Base-by-base conservation (phyloP, 2,113 vertebrate genomes). In the Silurus glanis region DNA sequence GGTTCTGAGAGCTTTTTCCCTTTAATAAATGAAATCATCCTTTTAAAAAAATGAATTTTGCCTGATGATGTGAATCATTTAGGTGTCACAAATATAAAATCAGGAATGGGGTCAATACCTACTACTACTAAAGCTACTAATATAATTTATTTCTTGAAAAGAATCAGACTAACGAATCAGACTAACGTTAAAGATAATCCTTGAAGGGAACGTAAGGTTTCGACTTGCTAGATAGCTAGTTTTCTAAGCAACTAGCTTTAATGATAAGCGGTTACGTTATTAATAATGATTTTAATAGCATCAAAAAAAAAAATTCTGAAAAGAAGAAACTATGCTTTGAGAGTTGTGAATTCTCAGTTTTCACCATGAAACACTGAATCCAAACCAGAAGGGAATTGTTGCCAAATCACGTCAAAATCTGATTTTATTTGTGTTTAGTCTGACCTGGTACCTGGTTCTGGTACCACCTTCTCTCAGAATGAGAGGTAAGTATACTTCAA, bases 351-450 rank as follows among this genome's bases (percentile, higher is more conserved):
- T 69, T 37, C 66, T 69, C 66, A 69, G 7, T 37, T 37, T 37
- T 17, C 69, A 47, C 16, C 17, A 7, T 74, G 16, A 74, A 49
- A 21, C 19, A n/a, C 47, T n/a, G 12, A 74, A 75, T n/a, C 23
- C 5, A 23, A 5, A 51, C 17, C 45, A 51, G 71, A 23, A 5
- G 19, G 71, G 71, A 51, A 19, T 9, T 74, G 0, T 74, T 76
- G 2, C 19, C 59, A 19, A 62, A 19, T 62, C 59, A 62, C 16
- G 19, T 62, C 16, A 62, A 62, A 62, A 19, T 5, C 72, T 75
- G 49, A 49, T 53, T 75, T 53, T 51, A 51, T 75, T 75, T 75
- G 49, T 53, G 72, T 75, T 53, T 75, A 75, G 47, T 53, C 72
- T 75, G 47, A 51, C 37, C 37, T 37, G 37, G 1, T 37, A 37